These are phyloP conservation scores for Crocuta crocuta DNA, from an alignment of 2,113 vertebrate genomes.

Conservation along the genomic window DNA sequence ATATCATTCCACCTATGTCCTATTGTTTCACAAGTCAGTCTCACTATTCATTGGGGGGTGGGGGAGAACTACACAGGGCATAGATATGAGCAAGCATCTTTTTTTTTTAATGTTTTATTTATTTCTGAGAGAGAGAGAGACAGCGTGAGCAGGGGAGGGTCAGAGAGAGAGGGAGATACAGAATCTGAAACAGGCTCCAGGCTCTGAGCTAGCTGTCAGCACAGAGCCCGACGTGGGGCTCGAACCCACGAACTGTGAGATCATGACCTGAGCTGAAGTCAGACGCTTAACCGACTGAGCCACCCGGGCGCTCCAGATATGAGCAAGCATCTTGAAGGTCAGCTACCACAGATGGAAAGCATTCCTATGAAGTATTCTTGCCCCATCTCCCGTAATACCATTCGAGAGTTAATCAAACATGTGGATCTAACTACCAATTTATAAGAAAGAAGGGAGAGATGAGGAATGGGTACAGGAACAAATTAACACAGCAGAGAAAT, in stretches of 20 bases:
- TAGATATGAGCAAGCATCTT: neutral
- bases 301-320: neutral
- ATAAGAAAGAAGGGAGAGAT: neutral
- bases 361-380: neutral
- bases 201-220: no score
- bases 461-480: neutral
- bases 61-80: neutral
- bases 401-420: neutral
- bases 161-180: no score
- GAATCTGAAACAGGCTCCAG: no score
- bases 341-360: neutral
- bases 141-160: no score
- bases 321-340: neutral
- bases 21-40: neutral
- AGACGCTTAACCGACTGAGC: no score
- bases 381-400: neutral
- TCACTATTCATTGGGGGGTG: neutral
- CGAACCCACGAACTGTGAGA: no score
- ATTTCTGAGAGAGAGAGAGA: no score
- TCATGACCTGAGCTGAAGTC: no score
- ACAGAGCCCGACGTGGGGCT: no score
- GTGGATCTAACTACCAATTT: neutral
- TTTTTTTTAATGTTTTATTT: no score
- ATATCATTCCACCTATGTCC: neutral
- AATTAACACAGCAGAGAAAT: neutral